A percentile compares a stretch with the other conserved stretches of the same genome.
These are phyloP conservation scores for Germaria angustata DNA, from an alignment of 2,888 invertebrate species.

Conservation along the genomic window DNA sequence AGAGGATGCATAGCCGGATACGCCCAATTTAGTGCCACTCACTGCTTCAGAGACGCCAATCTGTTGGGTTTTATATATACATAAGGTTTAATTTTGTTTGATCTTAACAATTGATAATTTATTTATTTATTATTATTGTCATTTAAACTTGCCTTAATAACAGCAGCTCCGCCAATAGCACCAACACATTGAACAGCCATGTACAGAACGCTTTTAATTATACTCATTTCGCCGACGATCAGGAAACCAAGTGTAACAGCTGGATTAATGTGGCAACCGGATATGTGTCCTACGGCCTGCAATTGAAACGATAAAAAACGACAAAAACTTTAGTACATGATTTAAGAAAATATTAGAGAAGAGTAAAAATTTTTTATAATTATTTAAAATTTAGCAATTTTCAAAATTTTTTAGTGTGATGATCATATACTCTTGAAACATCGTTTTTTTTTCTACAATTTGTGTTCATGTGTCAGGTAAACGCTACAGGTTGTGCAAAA, in stretches of 20 bases:
- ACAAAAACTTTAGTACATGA: not conserved
- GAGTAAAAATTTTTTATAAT: not conserved
- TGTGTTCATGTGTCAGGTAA: too few relatives aligned
- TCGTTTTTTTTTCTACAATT: too few relatives aligned
- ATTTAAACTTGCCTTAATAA: conserved; percentile 83
- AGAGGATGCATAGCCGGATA: conserved; percentile 82
- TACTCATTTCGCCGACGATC: conserved; percentile 88
- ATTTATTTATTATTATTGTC: not conserved
- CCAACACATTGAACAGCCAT: conserved; percentile 90
- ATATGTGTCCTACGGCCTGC: conserved; percentile 90
- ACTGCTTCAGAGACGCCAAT: conserved; percentile 81
- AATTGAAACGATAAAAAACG: conserved; percentile 72
- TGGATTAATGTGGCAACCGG: conserved; percentile 95
- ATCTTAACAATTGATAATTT: too few relatives aligned
- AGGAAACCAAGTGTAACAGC: conserved; percentile 92
- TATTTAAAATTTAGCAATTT: not conserved
- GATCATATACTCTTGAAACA: too few relatives aligned
- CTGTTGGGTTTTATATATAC: too few relatives aligned
- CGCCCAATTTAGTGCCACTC: conserved; percentile 81
- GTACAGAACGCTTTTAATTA: conserved; percentile 89
- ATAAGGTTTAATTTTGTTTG: not conserved
- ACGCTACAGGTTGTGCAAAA: too few relatives aligned
- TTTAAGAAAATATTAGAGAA: not conserved
- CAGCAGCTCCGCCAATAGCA: conserved; percentile 89
- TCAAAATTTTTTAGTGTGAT: too few relatives aligned